Base-by-base conservation (phyloP, 1,140 invertebrate species). In the Maniola jurtina region DNA sequence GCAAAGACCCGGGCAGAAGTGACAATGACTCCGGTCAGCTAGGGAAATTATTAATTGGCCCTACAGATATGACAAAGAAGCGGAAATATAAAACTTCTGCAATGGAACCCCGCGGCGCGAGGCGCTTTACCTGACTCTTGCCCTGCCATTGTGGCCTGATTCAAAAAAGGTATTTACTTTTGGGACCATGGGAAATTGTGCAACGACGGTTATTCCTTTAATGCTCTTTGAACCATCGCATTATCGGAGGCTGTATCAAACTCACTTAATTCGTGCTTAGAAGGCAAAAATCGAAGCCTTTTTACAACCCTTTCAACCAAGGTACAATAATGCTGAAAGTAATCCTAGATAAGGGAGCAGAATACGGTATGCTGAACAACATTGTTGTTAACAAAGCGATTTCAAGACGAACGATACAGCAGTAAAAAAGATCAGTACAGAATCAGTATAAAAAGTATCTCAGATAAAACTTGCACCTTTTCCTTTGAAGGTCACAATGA, bases 1-100 rank as follows among this genome's bases (percentile, higher is more conserved):
- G 70, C 72, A 66, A 61, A 75, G 76, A 71, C 67, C 64, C 62
- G 70, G 68, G 72, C 60, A 76, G 76, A 78, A 75, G 71, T 72
- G 78, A 89, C 86, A 89, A 90, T 89, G 79, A 81, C 80, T 86
- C 67, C 78, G 84, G 88, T 88, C 88, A 88, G 83, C 78, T 77
- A 86, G 81, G 79, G 77, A 90, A 90, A 88, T 90, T 89, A 89
- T 90, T 89, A 90, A 90, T 89, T 88, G 86, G 73, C 71, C 73
- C 68, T 71, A 75, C 76, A 77, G 70, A 76, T 75, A 75, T 71
- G 66, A 90, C 88, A 90, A 90, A 90, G 88, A 89, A 90, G 79
- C 88, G 88, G 88, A 90, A 88, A 90, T 89, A 90, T 89, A 90
- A 89, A 89, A 90, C 85, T 89, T 83, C 82, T 83, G 71, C 78